Evolutionary conservation across 2,888 invertebrate species (phyloP).

Genomic region (Chromoteleia sp.): DNA sequence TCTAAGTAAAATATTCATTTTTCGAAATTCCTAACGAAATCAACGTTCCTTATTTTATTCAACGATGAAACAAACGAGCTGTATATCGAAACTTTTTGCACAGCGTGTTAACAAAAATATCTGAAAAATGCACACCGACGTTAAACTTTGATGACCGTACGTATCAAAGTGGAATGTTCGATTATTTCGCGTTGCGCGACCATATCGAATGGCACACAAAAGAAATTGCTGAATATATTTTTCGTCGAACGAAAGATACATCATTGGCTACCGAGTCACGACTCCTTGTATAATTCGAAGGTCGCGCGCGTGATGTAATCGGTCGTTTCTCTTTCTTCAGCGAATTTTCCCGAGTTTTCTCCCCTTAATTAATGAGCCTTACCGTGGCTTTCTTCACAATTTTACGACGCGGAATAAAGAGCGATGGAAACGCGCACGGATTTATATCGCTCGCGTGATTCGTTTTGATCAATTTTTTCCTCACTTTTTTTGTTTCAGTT

Average conservation of each 20-base stretch:
- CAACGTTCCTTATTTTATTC: too few species aligned
- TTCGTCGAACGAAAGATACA: slow-evolving; percentile 35
- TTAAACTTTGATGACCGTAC: slow-evolving; percentile 26
- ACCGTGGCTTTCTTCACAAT: neutral
- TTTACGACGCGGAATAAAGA: slow-evolving; percentile 19
- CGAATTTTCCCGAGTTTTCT: slow-evolving; percentile 31
- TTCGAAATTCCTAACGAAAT: too few species aligned
- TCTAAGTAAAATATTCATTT: too few species aligned
- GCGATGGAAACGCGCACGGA: neutral
- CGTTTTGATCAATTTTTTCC: slow-evolving; percentile 7
- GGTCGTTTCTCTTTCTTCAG: slow-evolving; percentile 20
- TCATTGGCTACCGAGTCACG: slow-evolving; percentile 48
- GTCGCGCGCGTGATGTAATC: slow-evolving; percentile 53
- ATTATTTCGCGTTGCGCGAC: slow-evolving; percentile 24
- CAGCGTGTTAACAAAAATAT: neutral
- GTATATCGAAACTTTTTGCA: too few species aligned
- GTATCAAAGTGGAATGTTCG: slow-evolving; percentile 39
- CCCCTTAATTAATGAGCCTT: slow-evolving; percentile 34
- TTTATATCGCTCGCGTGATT: slow-evolving; percentile 19
- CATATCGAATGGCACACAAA: slow-evolving; percentile 44
- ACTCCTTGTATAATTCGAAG: slow-evolving; percentile 39
- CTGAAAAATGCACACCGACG: slow-evolving; percentile 18
- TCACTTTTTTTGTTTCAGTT: neutral
- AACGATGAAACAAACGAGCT: too few species aligned
- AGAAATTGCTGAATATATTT: slow-evolving; percentile 38